Percentiles rank a stretch among this genome's conserved stretches.
Evolutionary conservation across 2,888 invertebrate genomes (phyloP).

Genomic region (Rhyacophila evoluta): DNA sequence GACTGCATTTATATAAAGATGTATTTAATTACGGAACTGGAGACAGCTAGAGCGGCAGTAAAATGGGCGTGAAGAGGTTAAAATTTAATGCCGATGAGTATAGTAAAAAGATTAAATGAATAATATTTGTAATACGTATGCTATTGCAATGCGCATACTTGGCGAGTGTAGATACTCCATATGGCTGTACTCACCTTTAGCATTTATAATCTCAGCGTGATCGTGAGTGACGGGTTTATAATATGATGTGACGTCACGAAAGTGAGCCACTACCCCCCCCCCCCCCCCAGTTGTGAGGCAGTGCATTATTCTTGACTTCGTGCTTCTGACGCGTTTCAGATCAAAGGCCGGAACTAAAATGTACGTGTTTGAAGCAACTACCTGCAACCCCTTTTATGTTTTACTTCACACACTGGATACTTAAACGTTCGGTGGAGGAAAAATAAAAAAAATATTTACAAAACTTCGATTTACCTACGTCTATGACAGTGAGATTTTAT

Average conservation of each 20-base stretch:
- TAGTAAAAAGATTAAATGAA: no score
- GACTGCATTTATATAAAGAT: no score
- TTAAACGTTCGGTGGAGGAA: not conserved
- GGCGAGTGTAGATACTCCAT: no score
- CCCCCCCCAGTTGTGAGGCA: not conserved
- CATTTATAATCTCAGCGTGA: not conserved
- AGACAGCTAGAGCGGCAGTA: no score
- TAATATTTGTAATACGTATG: no score
- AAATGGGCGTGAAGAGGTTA: no score
- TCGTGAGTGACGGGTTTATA: not conserved
- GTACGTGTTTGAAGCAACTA: slow-evolving; percentile 34
- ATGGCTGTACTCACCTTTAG: no score
- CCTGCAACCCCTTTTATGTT: slow-evolving; percentile 28
- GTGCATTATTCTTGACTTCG: slow-evolving; percentile 43
- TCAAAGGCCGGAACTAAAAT: slow-evolving; percentile 39
- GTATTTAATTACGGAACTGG: no score
- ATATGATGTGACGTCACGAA: slow-evolving; percentile 12
- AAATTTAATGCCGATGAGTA: no score
- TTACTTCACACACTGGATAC: not conserved
- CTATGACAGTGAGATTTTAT: no score
- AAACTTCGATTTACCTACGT: no score
- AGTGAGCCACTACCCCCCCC: not conserved
- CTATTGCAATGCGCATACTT: not conserved
- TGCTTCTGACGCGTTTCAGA: slow-evolving; percentile 44
- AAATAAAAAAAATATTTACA: no score